Evolutionary conservation across 1,140 invertebrate genomes (phyloP), one percentile per base, ranked within the genome.

Genomic region (Paraescarpia echinospica): DNA sequence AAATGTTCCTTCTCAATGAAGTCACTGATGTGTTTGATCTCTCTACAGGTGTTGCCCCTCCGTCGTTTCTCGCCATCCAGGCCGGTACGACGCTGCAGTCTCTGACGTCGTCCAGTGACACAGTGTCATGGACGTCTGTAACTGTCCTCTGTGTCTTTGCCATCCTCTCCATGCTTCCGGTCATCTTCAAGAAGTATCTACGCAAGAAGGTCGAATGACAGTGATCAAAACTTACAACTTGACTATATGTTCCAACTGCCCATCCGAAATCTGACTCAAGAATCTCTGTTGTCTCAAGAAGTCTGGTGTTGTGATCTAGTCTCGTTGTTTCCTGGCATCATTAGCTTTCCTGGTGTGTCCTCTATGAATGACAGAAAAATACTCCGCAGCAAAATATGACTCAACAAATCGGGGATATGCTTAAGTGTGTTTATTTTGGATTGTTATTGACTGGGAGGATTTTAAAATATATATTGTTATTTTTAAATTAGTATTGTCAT

Each of bases 41-140:
- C 0, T 35, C n/a, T 91, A 96, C 97, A 97, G 99, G 99, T 94
- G 99, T 99, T 4, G 99, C 98, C 4, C 99, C 99, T 91, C 99
- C 99, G 51, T 99, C 99, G 6, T 98, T 99, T 96, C 97, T 99
- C 1, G 98, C 98, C 0, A 99, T 99, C 94, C 98, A 99, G 97
- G 98, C 99, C 89, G 99, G 99, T 33, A 98, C 98, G 95, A 99
- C 99, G 0, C 96, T 99, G 33, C 98, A 99, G 94, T 97, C 98
- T 93, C 97, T 99, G 95, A 98, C 98, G 4, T 98, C 98, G 12
- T 98, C 98, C 0, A 97, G 97, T 94, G 98, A 98, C 94, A 97
- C 98, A 8, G 98, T 99, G 96, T 99, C 98, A 0, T 98, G 98
- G 97, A 98, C 97, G 14, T 99, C 98, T 35, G 96, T 99, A 35